Evolutionary conservation across 2,797 vertebrate species (phyloP).

Genomic region (Hemitrygon akajei): DNA sequence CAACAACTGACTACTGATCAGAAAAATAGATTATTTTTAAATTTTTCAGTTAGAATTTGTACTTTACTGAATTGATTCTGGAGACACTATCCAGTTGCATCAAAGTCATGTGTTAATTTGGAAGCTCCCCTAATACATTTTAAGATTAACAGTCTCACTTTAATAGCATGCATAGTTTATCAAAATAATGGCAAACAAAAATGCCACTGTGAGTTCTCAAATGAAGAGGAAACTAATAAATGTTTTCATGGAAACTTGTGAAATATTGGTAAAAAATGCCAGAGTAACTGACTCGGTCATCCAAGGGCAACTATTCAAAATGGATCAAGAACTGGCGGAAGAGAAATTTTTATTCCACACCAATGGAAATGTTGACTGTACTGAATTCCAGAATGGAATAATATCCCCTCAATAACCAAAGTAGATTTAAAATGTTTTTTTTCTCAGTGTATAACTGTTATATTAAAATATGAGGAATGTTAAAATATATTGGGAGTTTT

Average conservation of each 20-base stretch:
- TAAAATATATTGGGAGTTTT: too few species aligned
- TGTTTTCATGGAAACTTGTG: not conserved
- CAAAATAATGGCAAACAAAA: not conserved
- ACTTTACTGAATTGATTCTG: not conserved
- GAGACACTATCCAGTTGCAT: not conserved
- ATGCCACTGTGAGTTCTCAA: not conserved
- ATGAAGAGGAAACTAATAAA: not conserved
- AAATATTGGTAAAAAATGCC: not conserved
- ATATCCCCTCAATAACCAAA: not conserved
- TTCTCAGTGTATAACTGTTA: not conserved
- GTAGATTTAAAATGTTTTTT: not conserved
- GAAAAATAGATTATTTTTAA: not conserved
- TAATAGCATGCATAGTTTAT: not conserved
- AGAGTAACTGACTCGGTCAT: not conserved
- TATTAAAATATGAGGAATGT: not conserved
- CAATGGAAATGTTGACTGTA: not conserved
- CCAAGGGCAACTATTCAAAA: not conserved
- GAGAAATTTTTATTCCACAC: not conserved
- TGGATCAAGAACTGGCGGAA: too few species aligned
- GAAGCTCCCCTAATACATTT: not conserved
- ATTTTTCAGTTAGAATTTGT: not conserved
- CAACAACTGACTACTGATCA: not conserved
- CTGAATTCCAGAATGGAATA: not conserved
- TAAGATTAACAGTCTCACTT: not conserved
- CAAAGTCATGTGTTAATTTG: not conserved